Conservation (phyloP, 2,113 vertebrate species). For the Podarcis muralis region DNA sequence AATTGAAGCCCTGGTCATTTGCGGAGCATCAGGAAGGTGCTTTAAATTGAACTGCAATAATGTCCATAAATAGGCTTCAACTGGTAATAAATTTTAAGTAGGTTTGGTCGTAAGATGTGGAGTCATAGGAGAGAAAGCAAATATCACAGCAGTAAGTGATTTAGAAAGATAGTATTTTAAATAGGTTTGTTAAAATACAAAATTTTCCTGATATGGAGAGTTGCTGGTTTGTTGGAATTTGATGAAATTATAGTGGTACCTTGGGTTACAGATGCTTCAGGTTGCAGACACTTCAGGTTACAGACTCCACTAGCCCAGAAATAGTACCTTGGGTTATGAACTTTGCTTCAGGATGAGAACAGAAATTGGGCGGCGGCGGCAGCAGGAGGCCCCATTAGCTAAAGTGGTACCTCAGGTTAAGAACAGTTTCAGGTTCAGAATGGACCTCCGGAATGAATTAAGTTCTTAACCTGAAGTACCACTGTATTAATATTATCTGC, state of each 20-base stretch:
- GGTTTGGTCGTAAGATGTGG: not conserved
- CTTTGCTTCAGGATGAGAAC: too few species aligned
- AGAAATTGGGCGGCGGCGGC: too few species aligned
- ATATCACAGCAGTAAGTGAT: not conserved
- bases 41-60: not conserved
- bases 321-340: too few species aligned
- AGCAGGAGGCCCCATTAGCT: too few species aligned
- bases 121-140: not conserved
- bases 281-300: too few species aligned
- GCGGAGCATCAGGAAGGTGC: not conserved
- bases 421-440: too few species aligned
- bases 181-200: not conserved
- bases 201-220: not conserved
- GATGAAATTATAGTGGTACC: not conserved
- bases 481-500: not conserved
- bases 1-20: not conserved
- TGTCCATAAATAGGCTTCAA: not conserved
- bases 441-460: too few species aligned
- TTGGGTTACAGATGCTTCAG: too few species aligned
- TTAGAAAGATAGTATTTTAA: not conserved
- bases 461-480: too few species aligned
- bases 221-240: not conserved
- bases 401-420: too few species aligned
- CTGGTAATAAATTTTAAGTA: not conserved
- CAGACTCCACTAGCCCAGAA: too few species aligned